phyloP scores from a whole-genome alignment of 2,888 invertebrate species.

The Liposcelis brunnea region DNA sequence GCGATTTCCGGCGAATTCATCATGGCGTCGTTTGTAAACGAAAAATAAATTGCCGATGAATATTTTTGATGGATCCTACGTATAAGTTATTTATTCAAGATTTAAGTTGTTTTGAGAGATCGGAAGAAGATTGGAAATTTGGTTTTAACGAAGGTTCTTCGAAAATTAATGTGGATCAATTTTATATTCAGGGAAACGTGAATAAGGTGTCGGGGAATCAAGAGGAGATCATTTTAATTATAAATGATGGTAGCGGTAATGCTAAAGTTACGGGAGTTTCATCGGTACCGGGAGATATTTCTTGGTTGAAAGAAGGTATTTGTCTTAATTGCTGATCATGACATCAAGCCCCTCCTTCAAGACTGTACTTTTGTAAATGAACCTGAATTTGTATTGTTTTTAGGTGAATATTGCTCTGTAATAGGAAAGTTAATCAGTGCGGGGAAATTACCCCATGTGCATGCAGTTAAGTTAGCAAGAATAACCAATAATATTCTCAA shows the following conservation, averaged over 20 bases:
- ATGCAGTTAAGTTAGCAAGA: constrained; percentile 12
- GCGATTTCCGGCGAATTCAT: neutral
- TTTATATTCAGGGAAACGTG: constrained; percentile 15
- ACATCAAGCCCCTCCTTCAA: too few species aligned
- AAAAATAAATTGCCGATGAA: too few species aligned
- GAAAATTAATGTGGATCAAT: neutral
- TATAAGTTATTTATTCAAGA: constrained; percentile 3
- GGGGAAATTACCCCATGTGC: constrained; percentile 15
- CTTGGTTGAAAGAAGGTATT: constrained; percentile 12
- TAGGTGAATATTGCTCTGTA: constrained; percentile 15
- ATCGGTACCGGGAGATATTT: constrained; percentile 11
- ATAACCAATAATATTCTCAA: constrained; percentile 11
- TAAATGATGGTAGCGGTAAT: constrained; percentile 16
- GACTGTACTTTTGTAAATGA: too few species aligned
- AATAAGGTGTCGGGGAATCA: constrained; percentile 14
- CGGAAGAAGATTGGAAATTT: neutral
- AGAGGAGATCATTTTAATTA: constrained; percentile 15
- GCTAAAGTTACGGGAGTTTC: constrained; percentile 15
- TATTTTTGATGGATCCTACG: neutral
- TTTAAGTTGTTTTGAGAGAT: neutral
- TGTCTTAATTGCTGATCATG: neutral
- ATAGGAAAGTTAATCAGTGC: constrained; percentile 14
- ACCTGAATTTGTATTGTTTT: neutral
- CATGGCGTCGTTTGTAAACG: too few species aligned
- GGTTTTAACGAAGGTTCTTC: neutral